Base-by-base conservation (phyloP, 2,888 invertebrate species). In the Ophion slaviceki region DNA sequence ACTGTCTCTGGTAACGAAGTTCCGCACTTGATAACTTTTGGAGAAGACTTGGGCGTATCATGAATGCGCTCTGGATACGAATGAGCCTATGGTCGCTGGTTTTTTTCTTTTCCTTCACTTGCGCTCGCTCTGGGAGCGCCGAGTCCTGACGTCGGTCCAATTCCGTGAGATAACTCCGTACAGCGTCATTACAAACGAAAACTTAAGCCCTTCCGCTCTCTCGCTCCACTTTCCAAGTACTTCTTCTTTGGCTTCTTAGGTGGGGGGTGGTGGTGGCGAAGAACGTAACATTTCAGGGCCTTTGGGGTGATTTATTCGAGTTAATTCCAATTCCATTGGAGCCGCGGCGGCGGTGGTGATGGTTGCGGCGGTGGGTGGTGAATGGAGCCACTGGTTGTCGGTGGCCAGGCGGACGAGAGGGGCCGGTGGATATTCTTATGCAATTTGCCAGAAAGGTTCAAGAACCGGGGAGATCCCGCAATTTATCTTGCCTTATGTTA, bases 371-470 rank as follows among this genome's bases (percentile, higher is more conserved):
- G 87, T 85, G 88, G 86, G 79, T 84, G 86, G 86, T 82, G 87
- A 72, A 83, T 78, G 72, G 81, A 82, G 84, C 80, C 76, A 72
- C 76, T 75, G 85, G 84, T 76, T 83, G 89, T 87, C 82, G 87
- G 86, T 83, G 87, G 85, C 76, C 86, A 84, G 87, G 83, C 85
- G 78, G 68, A 76, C 82, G 86, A 87, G 87, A 86, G 87, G 88
- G 86, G 89, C 90, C 90, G 91, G 91, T 92, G 92, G 92, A 92
- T 93, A 94, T 94, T 94, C 94, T 94, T 94, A 94, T 94, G 94
- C 94, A 94, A 94, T 94, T 94, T 94, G 94, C 94, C 94, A 94
- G 94, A 94, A 93, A 94, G 94, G 94, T 94, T 94, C 94, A 94
- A 94, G 94, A 94, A 94, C 94, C 94, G 92, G 92, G 92, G 93